A percentile compares a stretch with the other conserved stretches of the same genome.
These are phyloP conservation scores for Typhlomys cinereus DNA, from an alignment of 2,113 vertebrate species.

Conservation along the genomic window DNA sequence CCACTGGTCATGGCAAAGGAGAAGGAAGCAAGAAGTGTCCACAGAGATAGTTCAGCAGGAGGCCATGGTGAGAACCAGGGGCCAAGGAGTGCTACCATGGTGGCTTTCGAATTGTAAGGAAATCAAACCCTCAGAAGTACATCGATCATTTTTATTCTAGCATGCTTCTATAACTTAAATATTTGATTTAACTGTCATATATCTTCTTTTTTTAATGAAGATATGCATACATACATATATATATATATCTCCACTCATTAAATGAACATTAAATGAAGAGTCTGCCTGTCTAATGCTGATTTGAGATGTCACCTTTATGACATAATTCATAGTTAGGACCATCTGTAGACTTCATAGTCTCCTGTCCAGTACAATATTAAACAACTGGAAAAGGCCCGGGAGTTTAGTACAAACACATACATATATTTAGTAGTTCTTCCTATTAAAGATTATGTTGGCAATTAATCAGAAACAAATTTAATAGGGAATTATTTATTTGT, in stretches of 20 bases:
- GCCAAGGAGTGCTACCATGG: neutral
- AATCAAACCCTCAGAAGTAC: neutral
- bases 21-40: neutral
- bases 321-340: neutral
- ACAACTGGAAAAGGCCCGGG: neutral
- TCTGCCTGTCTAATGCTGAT: neutral
- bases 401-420: neutral
- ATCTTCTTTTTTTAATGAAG: neutral
- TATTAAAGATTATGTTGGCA: neutral
- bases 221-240: neutral
- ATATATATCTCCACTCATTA: neutral
- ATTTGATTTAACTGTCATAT: neutral
- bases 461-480: neutral
- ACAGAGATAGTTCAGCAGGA: neutral
- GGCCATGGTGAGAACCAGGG: neutral
- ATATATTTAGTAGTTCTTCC: neutral
- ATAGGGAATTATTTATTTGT: neutral
- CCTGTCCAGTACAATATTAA: neutral
- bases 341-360: neutral
- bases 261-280: neutral
- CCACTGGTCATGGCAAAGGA: neutral
- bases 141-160: neutral
- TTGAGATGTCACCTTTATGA: neutral
- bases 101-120: neutral
- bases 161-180: neutral